Conservation (phyloP, 2,888 invertebrate species). For the Caenorhabditis sp. region DNA sequence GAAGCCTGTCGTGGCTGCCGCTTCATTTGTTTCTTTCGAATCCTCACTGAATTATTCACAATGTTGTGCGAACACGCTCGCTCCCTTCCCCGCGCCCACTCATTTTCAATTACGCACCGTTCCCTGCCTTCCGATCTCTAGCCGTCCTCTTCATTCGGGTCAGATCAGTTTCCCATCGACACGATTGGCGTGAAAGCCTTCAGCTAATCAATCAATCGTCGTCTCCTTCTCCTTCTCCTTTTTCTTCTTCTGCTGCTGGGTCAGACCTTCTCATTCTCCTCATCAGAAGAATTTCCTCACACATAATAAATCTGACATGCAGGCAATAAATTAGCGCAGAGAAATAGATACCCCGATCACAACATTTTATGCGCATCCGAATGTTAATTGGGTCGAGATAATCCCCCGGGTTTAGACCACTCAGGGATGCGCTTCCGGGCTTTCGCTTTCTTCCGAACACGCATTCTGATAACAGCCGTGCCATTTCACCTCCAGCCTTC, state of each 20-base stretch:
- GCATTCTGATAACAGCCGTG: constrained; percentile 28
- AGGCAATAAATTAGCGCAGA: constrained; percentile 38
- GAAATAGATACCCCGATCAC: constrained; percentile 9
- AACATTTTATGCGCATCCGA: constrained; percentile 13
- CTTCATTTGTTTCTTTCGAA: constrained; percentile 54
- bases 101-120: not conserved
- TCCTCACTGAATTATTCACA: constrained; percentile 46
- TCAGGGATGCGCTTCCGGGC: not conserved
- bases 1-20: constrained; percentile 25
- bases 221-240: not conserved
- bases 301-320: constrained; percentile 49
- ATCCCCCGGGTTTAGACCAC: constrained; percentile 26
- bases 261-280: not conserved
- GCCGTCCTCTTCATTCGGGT: not conserved
- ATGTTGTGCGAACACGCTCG: constrained; percentile 46
- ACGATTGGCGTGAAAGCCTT: constrained; percentile 43
- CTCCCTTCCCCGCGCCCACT: not conserved
- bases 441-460: constrained; percentile 19
- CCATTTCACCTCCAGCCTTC: not conserved
- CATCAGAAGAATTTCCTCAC: constrained; percentile 20
- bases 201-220: constrained; percentile 42
- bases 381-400: constrained; percentile 51
- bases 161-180: constrained; percentile 19
- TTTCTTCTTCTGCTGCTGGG: not conserved
- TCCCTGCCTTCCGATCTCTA: not conserved